Evolutionary conservation across 2,797 vertebrate species (phyloP), one percentile per base, ranked within the genome.

Genomic region (Bucorvus abyssinicus): DNA sequence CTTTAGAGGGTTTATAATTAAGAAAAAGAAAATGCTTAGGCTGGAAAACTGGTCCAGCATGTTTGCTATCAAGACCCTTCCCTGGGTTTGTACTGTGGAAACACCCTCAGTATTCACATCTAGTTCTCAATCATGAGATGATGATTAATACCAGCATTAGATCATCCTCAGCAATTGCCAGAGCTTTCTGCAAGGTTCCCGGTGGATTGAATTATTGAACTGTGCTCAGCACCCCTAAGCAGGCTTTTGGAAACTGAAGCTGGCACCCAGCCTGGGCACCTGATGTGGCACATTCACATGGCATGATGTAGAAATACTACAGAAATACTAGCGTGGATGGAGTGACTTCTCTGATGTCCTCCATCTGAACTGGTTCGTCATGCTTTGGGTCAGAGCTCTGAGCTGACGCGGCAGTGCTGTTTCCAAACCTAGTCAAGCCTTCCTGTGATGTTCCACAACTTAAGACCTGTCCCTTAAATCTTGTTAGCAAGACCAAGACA

Each of bases 141-240:
- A 90, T 94, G 87, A 94, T 96, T 95, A 95, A 94, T 70, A 74
- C 32, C 74, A 71, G 85, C 64, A 80, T 90, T 89, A 95, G 81
- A 90, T 90, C 86, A 91, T 53, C 70, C 86, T 71, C 36, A 2
- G 79, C 68, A 61, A 77, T 4, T 87, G 78, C 87, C 3, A 21
- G 73, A 91, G 87, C 64, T 57, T 90, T 80, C 77, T 79, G 60
- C 67, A 87, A 89, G 60, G 64, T 70, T 95, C 91, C 71, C 71
- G 32, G 32, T 71, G 68, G 52, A 84, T 2, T 75, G 55, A 87
- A 86, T 89, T 81, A 83, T 0, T 44, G 56, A 88, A 61, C 4
- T 2, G 59, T 55, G 71, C 49, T 64, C 91, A 65, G 81, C 87
- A 80, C 63, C 91, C 89, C 74, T 16, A 59, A 82, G 49, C 59